These are phyloP conservation scores for Dicentrarchus labrax DNA, from an alignment of 2,113 vertebrate species.

Conservation along the genomic window DNA sequence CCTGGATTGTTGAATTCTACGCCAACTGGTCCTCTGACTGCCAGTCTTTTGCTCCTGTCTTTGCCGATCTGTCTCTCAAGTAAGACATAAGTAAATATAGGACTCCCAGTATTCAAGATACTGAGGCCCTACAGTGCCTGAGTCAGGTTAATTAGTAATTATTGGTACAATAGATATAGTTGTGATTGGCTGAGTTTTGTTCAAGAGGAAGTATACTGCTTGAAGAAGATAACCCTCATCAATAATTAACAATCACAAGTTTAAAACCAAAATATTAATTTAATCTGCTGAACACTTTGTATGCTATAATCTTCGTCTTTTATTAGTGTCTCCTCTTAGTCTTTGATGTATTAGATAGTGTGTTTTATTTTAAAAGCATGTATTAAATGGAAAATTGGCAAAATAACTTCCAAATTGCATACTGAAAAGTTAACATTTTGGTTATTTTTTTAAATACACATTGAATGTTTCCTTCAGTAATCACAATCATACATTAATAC, in stretches of 20 bases:
- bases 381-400: neutral
- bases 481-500: too few species aligned
- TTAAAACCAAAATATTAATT: neutral
- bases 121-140: neutral
- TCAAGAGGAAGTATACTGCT: neutral
- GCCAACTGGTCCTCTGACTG: constrained; percentile 97
- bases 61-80: constrained; percentile 94
- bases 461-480: neutral
- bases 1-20: constrained; percentile 96
- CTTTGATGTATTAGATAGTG: neutral
- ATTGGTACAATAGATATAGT: neutral
- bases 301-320: neutral
- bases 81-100: constrained; percentile 62
- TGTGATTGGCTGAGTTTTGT: neutral
- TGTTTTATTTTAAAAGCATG: neutral
- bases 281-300: neutral
- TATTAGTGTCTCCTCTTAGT: neutral
- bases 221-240: neutral
- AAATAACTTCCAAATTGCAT: neutral
- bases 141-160: neutral
- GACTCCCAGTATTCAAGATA: neutral
- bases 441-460: too few species aligned
- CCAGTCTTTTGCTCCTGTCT: constrained; percentile 94
- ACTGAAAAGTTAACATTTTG: too few species aligned
- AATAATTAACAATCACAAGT: neutral